phyloP scores from a whole-genome alignment of 2,888 invertebrate species.

The Alviniconcha strummeri region DNA sequence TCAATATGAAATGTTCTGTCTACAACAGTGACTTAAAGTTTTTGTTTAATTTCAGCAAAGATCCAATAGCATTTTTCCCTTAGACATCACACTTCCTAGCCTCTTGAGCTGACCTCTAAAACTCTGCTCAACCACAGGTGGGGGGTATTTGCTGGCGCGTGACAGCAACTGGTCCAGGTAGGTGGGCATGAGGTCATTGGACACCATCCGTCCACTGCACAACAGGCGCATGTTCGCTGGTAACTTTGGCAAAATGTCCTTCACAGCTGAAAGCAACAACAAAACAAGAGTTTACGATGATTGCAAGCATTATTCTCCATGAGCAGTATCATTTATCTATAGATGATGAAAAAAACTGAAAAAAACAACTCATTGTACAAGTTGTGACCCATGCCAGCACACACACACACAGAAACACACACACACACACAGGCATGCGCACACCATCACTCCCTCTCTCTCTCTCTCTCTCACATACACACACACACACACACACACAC shows the following conservation, averaged over 20 bases:
- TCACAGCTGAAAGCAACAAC: slow-evolving; percentile 57
- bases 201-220: slow-evolving; percentile 49
- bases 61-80: too few relatives aligned
- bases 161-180: slow-evolving; percentile 57
- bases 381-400: not conserved
- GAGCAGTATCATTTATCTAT: too few relatives aligned
- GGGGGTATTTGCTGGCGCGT: slow-evolving; percentile 55
- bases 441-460: too few relatives aligned
- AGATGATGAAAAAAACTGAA: too few relatives aligned
- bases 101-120: slow-evolving; percentile 52
- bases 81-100: too few relatives aligned
- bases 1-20: too few relatives aligned
- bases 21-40: too few relatives aligned
- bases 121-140: slow-evolving; percentile 47
- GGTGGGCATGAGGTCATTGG: slow-evolving; percentile 45
- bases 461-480: not conserved
- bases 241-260: slow-evolving; percentile 56
- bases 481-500: slow-evolving; percentile 21
- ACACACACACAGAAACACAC: not conserved
- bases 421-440: slow-evolving; percentile 24
- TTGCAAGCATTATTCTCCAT: too few relatives aligned
- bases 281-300: not conserved
- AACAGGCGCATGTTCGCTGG: slow-evolving; percentile 50
- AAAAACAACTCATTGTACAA: too few relatives aligned
- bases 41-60: too few relatives aligned